phyloP scores from a whole-genome alignment of 2,113 vertebrate genomes.

The Hiodon tergisus region DNA sequence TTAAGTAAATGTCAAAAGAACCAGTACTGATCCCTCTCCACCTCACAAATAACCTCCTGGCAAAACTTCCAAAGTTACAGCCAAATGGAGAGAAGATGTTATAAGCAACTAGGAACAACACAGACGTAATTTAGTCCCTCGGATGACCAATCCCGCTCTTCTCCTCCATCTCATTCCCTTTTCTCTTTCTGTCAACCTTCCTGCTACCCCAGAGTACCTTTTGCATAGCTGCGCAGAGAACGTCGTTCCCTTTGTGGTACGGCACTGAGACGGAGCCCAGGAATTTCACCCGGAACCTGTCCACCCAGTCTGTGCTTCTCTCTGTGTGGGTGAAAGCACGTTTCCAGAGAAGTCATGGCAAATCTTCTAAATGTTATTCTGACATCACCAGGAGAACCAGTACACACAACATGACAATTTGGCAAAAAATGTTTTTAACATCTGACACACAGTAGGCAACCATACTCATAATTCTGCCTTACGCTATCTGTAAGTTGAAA shows the following conservation, averaged over 20 bases:
- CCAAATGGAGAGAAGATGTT: too few species aligned
- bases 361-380: neutral
- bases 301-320: conserved; percentile 84
- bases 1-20: neutral
- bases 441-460: too few species aligned
- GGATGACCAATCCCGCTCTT: neutral
- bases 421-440: too few species aligned
- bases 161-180: neutral
- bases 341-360: neutral
- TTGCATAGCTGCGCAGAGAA: conserved; percentile 97
- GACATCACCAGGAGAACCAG: neutral
- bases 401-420: neutral
- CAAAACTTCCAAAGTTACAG: too few species aligned
- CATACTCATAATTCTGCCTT: too few species aligned
- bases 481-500: too few species aligned
- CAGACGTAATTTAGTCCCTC: too few species aligned
- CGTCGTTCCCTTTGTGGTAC: conserved; percentile 94
- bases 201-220: conserved; percentile 68
- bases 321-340: conserved; percentile 50
- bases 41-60: too few species aligned
- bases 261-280: conserved; percentile 93
- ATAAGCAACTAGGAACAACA: too few species aligned
- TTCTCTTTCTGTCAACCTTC: neutral
- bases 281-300: conserved; percentile 87
- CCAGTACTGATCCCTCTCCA: too few species aligned